Evolutionary conservation across 1,140 invertebrate species (phyloP).

Genomic region (Leptopilina boulardi): DNA sequence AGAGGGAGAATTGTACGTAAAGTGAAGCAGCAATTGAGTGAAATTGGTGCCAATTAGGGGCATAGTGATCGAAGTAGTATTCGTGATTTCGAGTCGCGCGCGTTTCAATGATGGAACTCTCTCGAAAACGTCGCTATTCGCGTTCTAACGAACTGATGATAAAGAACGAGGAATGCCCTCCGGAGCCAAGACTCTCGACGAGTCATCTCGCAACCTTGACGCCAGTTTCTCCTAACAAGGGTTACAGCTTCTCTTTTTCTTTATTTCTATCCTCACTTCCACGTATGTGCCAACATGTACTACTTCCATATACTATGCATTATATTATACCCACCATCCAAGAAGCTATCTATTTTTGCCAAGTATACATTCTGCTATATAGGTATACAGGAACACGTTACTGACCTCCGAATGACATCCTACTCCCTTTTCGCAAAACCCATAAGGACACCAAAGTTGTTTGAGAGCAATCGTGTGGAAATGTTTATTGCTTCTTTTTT

Average conservation of each 20-base stretch:
- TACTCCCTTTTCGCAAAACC: conserved; percentile 22
- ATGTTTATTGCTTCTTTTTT: conserved; percentile 18
- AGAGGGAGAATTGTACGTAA: conserved; percentile 38
- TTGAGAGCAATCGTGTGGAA: conserved; percentile 9
- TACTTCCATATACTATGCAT: conserved; percentile 1
- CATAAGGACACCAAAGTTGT: conserved; percentile 14
- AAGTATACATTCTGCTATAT: too few species aligned
- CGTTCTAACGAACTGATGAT: conserved; percentile 38
- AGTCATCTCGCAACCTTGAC: conserved; percentile 55
- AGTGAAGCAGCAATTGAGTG: conserved; percentile 63
- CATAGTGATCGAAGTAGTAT: conserved; percentile 47
- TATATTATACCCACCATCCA: background rate
- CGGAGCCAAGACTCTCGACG: conserved; percentile 9
- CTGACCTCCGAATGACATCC: conserved; percentile 45
- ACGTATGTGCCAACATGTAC: conserved; percentile 22
- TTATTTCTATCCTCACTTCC: conserved; percentile 44
- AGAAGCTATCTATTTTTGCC: background rate
- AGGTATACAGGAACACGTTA: conserved; percentile 35
- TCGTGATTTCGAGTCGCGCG: conserved; percentile 65
- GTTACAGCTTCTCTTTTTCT: conserved; percentile 48
- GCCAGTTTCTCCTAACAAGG: conserved; percentile 63
- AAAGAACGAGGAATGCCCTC: conserved; percentile 44
- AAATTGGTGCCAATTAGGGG: conserved; percentile 71
- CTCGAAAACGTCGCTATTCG: conserved; percentile 37
- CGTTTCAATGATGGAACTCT: conserved; percentile 42